Evolutionary conservation across 23 tunicate genomes (phyloP), one percentile per base, ranked within the genome.

Genomic region (Trididemnum nubilum): DNA sequence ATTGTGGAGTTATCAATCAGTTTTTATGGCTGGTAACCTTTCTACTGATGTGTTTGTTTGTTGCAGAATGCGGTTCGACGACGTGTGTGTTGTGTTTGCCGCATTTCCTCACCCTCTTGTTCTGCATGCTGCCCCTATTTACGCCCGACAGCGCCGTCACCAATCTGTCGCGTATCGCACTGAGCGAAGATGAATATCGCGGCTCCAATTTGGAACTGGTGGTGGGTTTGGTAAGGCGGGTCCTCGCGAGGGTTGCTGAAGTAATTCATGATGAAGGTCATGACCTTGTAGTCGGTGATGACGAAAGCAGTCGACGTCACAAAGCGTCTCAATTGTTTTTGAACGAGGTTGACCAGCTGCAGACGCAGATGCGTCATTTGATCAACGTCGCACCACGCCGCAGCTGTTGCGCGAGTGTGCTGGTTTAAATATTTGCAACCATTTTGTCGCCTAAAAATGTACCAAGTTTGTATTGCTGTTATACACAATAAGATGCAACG

Each of bases 1-100:
- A n/a, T n/a, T n/a, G n/a, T n/a, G n/a, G n/a, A n/a, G n/a, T n/a
- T n/a, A n/a, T n/a, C n/a, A n/a, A n/a, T n/a, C n/a, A n/a, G n/a
- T n/a, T n/a, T n/a, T n/a, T n/a, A n/a, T n/a, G n/a, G n/a, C n/a
- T n/a, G n/a, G n/a, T n/a, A n/a, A n/a, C n/a, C n/a, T n/a, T n/a
- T n/a, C n/a, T n/a, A n/a, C n/a, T n/a, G n/a, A n/a, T n/a, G n/a
- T n/a, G n/a, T n/a, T n/a, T n/a, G n/a, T n/a, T n/a, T n/a, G 9
- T 44, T 44, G 54, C 54, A 61, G 67, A 61, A 9, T 44, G 37
- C 7, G 59, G 80, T 26, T 21, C 29, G 37, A 18, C 80, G 7
- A 28, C 18, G 0, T 85, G 88, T 50, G n/a, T 76, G 27, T 51
- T 85, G 22, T 85, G 88, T 61, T 40, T 77, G 1, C 88, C 88